Base-by-base conservation (phyloP, 2,888 invertebrate genomes). In the Maniola hyperantus region DNA sequence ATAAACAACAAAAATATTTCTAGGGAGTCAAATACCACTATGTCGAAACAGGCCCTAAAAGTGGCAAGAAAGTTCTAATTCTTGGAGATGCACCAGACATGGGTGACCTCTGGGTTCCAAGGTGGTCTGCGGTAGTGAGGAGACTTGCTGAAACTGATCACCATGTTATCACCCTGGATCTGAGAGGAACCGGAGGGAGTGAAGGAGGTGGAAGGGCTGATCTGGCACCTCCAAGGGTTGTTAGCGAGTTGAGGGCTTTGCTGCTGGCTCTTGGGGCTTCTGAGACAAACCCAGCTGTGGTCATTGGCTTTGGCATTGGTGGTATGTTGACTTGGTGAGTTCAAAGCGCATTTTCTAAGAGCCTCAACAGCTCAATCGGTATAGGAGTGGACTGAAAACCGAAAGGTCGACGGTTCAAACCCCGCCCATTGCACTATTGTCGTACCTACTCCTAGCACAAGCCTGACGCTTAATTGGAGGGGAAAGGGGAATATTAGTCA, bases 21-120 rank as follows among this genome's bases (percentile, higher is more conserved):
- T 80, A 92, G 91, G 90, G 89, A 7, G 89, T 89, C 15, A 92
- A 92, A 82, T 92, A 92, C 73, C 92, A 92, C 73, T 92, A 92
- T 74, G 89, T 91, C 18, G 89, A 91, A 77, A 87, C 87, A 2
- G 92, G 92, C 0, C 87, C 88, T 0, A 87, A 83, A 72, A 76
- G 78, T 13, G 90, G 90, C 0, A 81, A 81, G 65, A 72, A 82
- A 42, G 82, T 90, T 0, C 75, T 92, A 2, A 83, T 91, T n/a
- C 78, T 92, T 1, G 88, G 89, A 13, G 87, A 92, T 67, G 90
- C 92, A 0, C 92, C 91, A 7, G 89, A 91, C 48, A 78, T 81
- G 0, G 83, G 82, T 0, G 83, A 85, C 46, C 73, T 89, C 0
- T 89, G 89, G 86, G 82, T 85, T 1, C 83, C 87, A 0, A 85